Percentiles rank a stretch among this genome's conserved stretches.
phyloP scores from a whole-genome alignment of 2,888 invertebrate species.

The Xestia ashworthii region DNA sequence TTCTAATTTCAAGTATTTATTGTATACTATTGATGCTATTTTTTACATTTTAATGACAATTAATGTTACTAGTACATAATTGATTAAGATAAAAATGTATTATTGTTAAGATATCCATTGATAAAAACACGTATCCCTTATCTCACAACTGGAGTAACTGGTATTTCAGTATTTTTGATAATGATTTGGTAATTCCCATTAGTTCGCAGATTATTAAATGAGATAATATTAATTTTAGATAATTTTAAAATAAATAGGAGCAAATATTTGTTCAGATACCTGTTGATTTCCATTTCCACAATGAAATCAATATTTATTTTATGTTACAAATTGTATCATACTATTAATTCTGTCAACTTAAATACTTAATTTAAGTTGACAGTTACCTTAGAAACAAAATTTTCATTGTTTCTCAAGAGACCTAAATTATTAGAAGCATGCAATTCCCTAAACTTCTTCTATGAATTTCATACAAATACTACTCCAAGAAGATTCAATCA shows the following conservation, averaged over 20 bases:
- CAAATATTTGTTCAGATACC: neutral
- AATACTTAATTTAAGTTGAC: no score
- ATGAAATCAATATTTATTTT: neutral
- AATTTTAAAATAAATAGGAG: neutral
- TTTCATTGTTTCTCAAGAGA: neutral
- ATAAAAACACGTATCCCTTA: constrained; percentile 25
- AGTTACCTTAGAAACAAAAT: neutral
- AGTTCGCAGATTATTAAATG: neutral
- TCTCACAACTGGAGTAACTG: neutral
- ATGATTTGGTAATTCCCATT: constrained; percentile 12
- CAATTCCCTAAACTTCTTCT: neutral
- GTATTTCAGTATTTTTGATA: constrained; percentile 9
- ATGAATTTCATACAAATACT: neutral
- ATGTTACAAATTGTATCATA: neutral
- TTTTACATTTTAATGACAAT: neutral
- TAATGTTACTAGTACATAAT: neutral
- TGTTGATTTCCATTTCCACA: neutral
- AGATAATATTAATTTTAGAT: neutral
- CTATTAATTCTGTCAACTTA: neutral
- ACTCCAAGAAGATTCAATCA: neutral
- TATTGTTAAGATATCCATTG: constrained; percentile 32
- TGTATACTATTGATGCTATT: constrained; percentile 1
- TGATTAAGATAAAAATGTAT: constrained; percentile 21
- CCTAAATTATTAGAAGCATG: neutral
- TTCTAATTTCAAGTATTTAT: constrained; percentile 43